Evolutionary conservation across 2,888 invertebrate species (phyloP).

Genomic region (Tenthredo amoena): DNA sequence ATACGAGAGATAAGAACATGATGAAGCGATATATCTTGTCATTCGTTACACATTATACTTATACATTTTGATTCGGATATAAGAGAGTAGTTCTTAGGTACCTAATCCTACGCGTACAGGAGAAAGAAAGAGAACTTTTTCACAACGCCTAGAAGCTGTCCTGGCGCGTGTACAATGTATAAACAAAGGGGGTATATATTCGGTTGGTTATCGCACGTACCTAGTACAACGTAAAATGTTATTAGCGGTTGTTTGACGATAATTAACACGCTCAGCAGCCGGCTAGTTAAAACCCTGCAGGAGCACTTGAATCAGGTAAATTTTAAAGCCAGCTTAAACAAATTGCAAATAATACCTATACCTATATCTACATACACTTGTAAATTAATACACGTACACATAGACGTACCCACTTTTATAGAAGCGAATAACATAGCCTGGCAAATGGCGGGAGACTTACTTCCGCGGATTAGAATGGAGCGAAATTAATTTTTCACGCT

Average conservation of each 20-base stretch:
- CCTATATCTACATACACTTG: not conserved
- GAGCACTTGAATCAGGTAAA: not conserved
- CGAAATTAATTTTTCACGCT: slow-evolving; percentile 57
- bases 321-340: slow-evolving; percentile 20
- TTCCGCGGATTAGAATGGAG: slow-evolving; percentile 46
- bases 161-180: not conserved
- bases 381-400: not conserved
- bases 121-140: not conserved
- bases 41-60: not conserved
- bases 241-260: slow-evolving; percentile 28
- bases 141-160: not conserved
- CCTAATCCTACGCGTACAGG: too few species aligned
- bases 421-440: not conserved
- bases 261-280: not conserved
- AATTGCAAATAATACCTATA: slow-evolving; percentile 17
- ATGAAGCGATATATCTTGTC: not conserved
- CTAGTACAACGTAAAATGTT: slow-evolving; percentile 19
- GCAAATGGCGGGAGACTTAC: not conserved
- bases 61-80: not conserved
- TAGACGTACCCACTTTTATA: not conserved
- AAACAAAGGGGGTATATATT: not conserved
- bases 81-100: not conserved
- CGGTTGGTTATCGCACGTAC: slow-evolving; percentile 22
- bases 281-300: not conserved
- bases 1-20: not conserved